Evolutionary conservation across 1,140 invertebrate genomes (phyloP).

Genomic region (Zaprionus lachaisei): DNA sequence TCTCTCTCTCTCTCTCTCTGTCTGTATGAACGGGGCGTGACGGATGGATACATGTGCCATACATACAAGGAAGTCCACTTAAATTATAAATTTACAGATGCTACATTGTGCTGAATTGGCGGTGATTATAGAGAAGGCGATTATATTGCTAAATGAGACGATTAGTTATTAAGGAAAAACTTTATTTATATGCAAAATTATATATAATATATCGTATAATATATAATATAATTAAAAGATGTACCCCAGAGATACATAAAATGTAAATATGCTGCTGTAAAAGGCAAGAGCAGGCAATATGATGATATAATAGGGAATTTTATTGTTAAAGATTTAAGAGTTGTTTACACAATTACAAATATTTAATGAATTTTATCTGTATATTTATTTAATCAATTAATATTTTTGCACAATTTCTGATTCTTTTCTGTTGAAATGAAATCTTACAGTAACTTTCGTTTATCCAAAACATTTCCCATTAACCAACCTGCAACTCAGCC

Average conservation of each 20-base stretch:
- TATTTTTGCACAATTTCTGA: neutral
- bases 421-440: neutral
- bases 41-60: conserved; percentile 10
- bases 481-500: neutral
- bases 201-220: neutral
- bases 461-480: neutral
- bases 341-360: no score
- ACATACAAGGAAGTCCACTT: conserved; percentile 62
- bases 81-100: conserved; percentile 53
- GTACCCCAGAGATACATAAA: no score
- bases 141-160: conserved; percentile 5
- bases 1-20: neutral
- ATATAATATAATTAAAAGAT: neutral
- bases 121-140: neutral
- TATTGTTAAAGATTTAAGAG: no score
- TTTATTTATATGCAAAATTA: neutral
- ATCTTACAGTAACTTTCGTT: neutral
- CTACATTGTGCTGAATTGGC: neutral
- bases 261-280: no score
- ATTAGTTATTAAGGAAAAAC: conserved; percentile 7
- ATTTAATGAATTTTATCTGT: no score
- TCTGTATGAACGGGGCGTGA: conserved; percentile 39
- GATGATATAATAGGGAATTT: no score
- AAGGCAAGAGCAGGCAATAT: no score
- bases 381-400: neutral